Conservation (phyloP, 2,888 invertebrate genomes). For the Tenthredo notha region DNA sequence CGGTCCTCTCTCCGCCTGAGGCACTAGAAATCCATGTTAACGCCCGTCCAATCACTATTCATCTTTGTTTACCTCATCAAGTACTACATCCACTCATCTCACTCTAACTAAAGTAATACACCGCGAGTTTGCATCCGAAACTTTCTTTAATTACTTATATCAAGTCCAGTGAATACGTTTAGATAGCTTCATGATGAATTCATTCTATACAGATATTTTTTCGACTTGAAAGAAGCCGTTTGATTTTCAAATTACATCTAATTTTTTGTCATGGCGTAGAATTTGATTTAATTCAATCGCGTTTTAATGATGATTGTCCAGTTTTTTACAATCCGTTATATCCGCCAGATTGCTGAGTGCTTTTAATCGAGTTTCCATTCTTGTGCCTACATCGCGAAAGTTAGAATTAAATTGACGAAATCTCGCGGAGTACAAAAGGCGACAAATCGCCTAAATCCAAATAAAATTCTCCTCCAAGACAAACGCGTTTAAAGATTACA, state of each 20-base stretch:
- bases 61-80: slow-evolving; percentile 8
- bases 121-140: slow-evolving; percentile 1
- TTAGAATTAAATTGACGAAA: not conserved
- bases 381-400: not conserved
- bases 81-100: not conserved
- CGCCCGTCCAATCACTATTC: slow-evolving; percentile 37
- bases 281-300: slow-evolving; percentile 20
- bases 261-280: not conserved
- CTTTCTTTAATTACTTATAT: slow-evolving; percentile 45
- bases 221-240: not conserved
- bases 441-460: not conserved
- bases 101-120: not conserved
- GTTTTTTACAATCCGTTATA: not conserved
- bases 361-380: slow-evolving; percentile 1
- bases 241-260: not conserved
- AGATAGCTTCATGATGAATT: slow-evolving; percentile 5
- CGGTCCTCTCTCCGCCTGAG: slow-evolving; percentile 53
- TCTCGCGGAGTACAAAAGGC: not conserved
- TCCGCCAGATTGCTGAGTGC: slow-evolving; percentile 1
- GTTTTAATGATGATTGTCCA: not conserved
- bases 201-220: not conserved
- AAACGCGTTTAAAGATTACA: not conserved
- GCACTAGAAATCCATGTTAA: slow-evolving; percentile 47
- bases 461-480: not conserved
- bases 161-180: not conserved